Conservation (phyloP, 2,888 invertebrate genomes). For the Xestia ashworthii region DNA sequence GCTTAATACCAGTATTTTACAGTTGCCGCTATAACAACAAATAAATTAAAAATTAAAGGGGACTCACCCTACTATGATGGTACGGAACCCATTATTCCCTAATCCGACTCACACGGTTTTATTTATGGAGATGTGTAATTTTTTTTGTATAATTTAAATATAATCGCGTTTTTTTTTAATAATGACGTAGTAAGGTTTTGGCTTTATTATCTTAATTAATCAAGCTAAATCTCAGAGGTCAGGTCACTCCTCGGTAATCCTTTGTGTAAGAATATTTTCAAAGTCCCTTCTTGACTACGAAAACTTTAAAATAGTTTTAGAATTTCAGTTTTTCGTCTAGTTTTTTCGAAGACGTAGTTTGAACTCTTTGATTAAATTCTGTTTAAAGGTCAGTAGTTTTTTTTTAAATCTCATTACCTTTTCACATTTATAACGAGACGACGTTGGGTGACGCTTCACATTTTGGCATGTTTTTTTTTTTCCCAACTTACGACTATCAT, state of each 20-base stretch:
- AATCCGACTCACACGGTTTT: background rate
- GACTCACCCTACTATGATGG: too few relatives aligned
- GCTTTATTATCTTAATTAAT: background rate
- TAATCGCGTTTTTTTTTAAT: background rate
- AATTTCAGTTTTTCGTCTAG: background rate
- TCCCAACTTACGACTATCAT: too few relatives aligned
- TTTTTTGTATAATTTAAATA: background rate
- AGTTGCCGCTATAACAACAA: too few relatives aligned
- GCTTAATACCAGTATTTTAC: too few relatives aligned
- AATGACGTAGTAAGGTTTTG: background rate
- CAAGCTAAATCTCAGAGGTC: background rate
- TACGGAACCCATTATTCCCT: too few relatives aligned
- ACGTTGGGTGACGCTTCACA: background rate
- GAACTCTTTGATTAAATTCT: constrained; percentile 42
- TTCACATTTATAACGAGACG: background rate
- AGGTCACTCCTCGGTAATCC: background rate
- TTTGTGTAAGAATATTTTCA: constrained; percentile 7
- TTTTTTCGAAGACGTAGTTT: constrained; percentile 11
- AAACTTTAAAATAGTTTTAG: background rate
- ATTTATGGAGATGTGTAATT: background rate
- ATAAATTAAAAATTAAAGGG: too few relatives aligned
- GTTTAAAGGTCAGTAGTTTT: constrained; percentile 11
- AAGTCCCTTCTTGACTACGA: background rate
- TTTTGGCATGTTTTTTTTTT: background rate
- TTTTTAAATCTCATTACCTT: constrained; percentile 4